Base-by-base conservation (phyloP, 1,140 invertebrate genomes). In the Adelges cooleyi region DNA sequence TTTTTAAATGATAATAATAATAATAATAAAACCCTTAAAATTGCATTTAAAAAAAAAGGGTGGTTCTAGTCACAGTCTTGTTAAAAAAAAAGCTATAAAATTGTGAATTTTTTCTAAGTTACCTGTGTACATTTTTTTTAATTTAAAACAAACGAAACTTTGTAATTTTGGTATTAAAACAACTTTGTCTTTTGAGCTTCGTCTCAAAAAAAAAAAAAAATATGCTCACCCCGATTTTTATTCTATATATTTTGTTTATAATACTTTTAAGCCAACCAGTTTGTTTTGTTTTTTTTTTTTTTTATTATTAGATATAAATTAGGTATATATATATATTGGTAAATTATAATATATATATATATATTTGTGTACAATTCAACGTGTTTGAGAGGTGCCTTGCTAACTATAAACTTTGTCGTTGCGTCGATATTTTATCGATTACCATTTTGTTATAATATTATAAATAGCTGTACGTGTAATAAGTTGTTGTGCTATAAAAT, bases 261-360 rank as follows among this genome's bases (percentile, higher is more conserved):
- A 62, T 33, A 33, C 11, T 48, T 62, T 62, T 62, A 62, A 62
- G 56, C 22, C 56, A 29, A 11, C 53, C 27, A 46, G 44, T 49
- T 42, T 50, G 33, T 20, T 73, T 73, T 42, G 18, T 29, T 44
- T 42, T 40, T 54, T 22, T 54, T 54, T 36, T 40, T 56, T 38
- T 40, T 54, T 54, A 53, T 36, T 52, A 53, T 56, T 56, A 36
- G 5, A 20, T 54, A 54, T 40, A 38, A 54, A 38, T 56, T 59
- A 46, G 27, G 3, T 8, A 29, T 59, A 29, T 18, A 44, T 22
- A 36, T 54, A 22, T 38, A 18, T 53, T 40, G 40, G n/a, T 56
- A 17, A 22, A 11, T 52, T 11, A 15, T n/a, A n/a, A 13, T 40
- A 17, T 54, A 2, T 23, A 22, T 54, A 22, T 23, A 17, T 42